Evolutionary conservation across 2,888 invertebrate genomes (phyloP).

Genomic region (Lottia scabra): DNA sequence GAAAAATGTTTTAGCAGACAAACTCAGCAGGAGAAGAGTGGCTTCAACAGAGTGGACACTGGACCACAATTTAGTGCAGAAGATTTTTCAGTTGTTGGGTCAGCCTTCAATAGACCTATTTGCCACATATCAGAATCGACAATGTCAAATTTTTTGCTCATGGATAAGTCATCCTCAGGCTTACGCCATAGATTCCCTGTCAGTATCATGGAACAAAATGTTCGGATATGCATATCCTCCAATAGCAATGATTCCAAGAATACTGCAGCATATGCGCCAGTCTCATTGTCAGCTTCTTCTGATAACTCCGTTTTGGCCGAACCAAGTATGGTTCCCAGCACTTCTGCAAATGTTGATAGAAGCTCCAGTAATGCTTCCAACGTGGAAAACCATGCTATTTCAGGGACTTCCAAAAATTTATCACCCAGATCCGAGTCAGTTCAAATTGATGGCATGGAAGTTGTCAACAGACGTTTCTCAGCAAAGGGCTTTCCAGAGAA

Average conservation of each 20-base stretch:
- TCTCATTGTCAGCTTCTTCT: slow-evolving; percentile 23
- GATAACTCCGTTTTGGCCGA: slow-evolving; percentile 26
- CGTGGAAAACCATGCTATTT: neutral
- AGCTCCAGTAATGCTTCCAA: slow-evolving; percentile 6
- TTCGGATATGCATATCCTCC: slow-evolving; percentile 34
- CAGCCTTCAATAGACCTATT: neutral
- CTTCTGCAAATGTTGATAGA: slow-evolving; percentile 12
- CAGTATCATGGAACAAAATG: slow-evolving; percentile 26
- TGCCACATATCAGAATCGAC: neutral
- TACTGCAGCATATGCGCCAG: slow-evolving; percentile 19
- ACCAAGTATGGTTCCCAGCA: slow-evolving; percentile 11
- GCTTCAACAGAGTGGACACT: neutral
- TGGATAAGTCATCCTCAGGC: slow-evolving; percentile 17
- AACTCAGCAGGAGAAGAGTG: slow-evolving; percentile 17
- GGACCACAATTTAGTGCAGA: neutral
- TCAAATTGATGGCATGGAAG: slow-evolving; percentile 20
- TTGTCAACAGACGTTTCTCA: slow-evolving; percentile 14
- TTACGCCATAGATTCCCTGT: slow-evolving; percentile 29
- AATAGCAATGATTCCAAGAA: slow-evolving; percentile 24
- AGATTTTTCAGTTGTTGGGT: neutral
- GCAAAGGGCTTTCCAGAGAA: slow-evolving; percentile 22
- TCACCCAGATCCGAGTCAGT: slow-evolving; percentile 12
- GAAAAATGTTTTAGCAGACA: neutral
- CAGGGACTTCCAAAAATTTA: neutral
- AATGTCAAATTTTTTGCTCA: neutral